Conservation (phyloP, 1,140 invertebrate genomes). For the Calliopsis andreniformis region DNA sequence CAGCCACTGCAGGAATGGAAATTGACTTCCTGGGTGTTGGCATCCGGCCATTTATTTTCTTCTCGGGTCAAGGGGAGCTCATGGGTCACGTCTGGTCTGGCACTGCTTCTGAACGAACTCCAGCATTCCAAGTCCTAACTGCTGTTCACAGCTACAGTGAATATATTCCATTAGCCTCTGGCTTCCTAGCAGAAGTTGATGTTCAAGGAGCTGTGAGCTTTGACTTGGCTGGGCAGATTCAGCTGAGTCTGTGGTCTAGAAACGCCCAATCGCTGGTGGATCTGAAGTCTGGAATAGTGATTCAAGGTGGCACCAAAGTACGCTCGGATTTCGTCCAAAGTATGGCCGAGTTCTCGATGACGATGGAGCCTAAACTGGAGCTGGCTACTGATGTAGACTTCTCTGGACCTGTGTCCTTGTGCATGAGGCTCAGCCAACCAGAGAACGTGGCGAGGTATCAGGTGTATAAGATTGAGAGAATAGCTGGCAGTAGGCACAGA, state of each 20-base stretch:
- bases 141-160: conserved; percentile 89
- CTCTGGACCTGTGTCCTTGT: conserved; percentile 88
- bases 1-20: conserved; percentile 92
- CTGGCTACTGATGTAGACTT: conserved; percentile 91
- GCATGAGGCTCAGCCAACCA: conserved; percentile 90
- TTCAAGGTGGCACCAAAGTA: conserved; percentile 86
- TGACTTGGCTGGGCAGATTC: conserved; percentile 92
- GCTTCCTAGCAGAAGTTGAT: conserved; percentile 87
- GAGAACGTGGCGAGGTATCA: conserved; percentile 85
- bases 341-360: conserved; percentile 86
- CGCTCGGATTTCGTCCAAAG: conserved; percentile 87
- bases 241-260: conserved; percentile 93
- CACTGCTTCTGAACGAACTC: conserved; percentile 90
- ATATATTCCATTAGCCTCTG: conserved; percentile 87
- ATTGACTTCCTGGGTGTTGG: conserved; percentile 89
- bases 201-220: conserved; percentile 89
- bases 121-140: conserved; percentile 89
- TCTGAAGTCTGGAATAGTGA: conserved; percentile 86
- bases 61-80: conserved; percentile 90
- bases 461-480: conserved; percentile 86
- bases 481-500: conserved; percentile 86
- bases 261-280: conserved; percentile 92
- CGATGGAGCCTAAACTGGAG: conserved; percentile 87
- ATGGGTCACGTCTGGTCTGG: conserved; percentile 96
- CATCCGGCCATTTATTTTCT: conserved; percentile 92